These are phyloP conservation scores for Apteryx owenii DNA, from an alignment of 2,113 vertebrate genomes.

Conservation along the genomic window DNA sequence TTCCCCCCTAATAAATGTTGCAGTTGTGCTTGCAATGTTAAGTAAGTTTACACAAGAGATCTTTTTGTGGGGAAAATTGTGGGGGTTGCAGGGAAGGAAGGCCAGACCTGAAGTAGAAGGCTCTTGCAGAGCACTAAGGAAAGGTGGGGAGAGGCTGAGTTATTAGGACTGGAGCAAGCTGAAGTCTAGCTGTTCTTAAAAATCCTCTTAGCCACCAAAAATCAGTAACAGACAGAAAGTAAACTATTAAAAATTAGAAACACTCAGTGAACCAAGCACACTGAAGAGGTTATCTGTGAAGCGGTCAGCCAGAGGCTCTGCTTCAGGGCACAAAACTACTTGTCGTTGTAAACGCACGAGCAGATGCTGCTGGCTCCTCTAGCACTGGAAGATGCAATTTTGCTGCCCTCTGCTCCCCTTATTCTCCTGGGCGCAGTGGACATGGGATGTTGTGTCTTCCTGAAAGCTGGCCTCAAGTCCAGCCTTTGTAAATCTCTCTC, in stretches of 20 bases:
- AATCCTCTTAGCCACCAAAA: background rate
- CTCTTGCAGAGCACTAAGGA: background rate
- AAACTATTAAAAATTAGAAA: background rate
- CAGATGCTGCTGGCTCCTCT: fast-evolving
- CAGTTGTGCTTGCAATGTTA: background rate
- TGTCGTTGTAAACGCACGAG: fast-evolving
- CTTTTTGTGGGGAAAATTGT: background rate
- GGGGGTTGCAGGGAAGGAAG: background rate
- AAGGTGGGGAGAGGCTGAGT: background rate
- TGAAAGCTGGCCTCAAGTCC: background rate
- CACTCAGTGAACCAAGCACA: background rate
- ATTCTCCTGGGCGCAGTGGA: background rate
- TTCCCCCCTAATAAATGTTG: background rate
- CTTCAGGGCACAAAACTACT: background rate
- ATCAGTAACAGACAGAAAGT: background rate
- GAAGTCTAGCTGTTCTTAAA: background rate
- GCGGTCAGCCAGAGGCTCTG: background rate
- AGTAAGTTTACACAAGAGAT: background rate
- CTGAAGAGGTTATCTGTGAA: background rate
- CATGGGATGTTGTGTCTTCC: background rate
- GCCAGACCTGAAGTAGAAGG: background rate
- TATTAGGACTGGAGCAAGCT: background rate
- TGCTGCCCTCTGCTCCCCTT: background rate
- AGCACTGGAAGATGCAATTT: background rate
- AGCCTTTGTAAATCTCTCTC: background rate